Conservation (phyloP, 2,797 vertebrate species). For the Pangasius mekongensis region DNA sequence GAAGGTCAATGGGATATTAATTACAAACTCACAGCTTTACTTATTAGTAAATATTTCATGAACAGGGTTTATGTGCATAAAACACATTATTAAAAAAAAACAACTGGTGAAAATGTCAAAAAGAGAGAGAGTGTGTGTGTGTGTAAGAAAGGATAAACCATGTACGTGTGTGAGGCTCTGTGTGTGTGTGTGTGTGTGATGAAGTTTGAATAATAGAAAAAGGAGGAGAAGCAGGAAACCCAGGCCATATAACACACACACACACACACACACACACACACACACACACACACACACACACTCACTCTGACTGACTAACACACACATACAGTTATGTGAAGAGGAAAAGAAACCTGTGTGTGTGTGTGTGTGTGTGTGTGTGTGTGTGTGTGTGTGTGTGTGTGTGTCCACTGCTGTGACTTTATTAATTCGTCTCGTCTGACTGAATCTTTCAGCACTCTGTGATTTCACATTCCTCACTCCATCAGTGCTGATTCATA, state of each 20-base stretch:
- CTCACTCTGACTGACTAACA: not conserved
- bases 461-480: slow-evolving; percentile 9
- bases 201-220: not conserved
- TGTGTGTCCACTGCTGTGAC: not conserved
- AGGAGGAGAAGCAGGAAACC: not conserved
- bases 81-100: too few relatives aligned
- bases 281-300: too few relatives aligned
- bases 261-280: too few relatives aligned
- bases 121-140: not conserved
- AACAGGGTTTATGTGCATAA: too few relatives aligned
- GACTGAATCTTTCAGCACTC: not conserved
- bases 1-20: too few relatives aligned
- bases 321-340: not conserved
- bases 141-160: too few relatives aligned
- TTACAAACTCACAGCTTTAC: too few relatives aligned
- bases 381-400: not conserved
- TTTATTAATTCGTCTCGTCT: not conserved
- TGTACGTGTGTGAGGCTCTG: too few relatives aligned
- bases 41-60: too few relatives aligned
- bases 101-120: too few relatives aligned
- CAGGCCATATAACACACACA: not conserved
- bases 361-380: not conserved
- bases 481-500: not conserved
- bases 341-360: too few relatives aligned
- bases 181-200: not conserved